Evolutionary conservation across 2,113 vertebrate species (phyloP), one percentile per base, ranked within the genome.

Genomic region (Dryoscopus gambensis): DNA sequence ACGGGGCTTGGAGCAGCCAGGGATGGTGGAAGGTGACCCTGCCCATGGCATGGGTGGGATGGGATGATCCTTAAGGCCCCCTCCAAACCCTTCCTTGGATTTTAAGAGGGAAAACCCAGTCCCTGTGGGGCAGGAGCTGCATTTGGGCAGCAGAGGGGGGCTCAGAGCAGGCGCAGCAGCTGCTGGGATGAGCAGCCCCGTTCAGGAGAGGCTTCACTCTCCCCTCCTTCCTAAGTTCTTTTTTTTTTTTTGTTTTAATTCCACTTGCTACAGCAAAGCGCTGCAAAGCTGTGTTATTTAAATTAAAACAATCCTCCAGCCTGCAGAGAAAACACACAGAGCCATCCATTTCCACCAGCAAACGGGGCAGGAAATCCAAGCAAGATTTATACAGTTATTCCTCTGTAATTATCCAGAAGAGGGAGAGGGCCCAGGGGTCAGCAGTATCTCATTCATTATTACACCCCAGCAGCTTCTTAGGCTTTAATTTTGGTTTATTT

Each of bases 401-500:
- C 95, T 93, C 88, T 74, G 73, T 93, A 97, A 97, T 96, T 97
- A 97, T 87, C 92, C 92, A 92, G 89, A 76, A 89, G 84, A 91
- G 91, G 84, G 76, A 78, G 49, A 81, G 86, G 85, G 91, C 91
- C 91, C 76, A 27, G 7, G 33, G 90, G 94, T 94, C 96, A 95
- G 89, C 69, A 62, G 16, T 63, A 82, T 75, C 94, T 88, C 92
- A 90, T 95, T 88, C 92, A 82, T 93, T 91, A 96, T 93, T 87
- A 64, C 89, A 83, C 59, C 23, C 10, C 4, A 60, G 62, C 60
- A 19, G 39, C 80, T 87, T 92, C 70, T 90, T n/a, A 31, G 35
- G 44, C 90, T 92, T 74, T 89, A 67, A 80, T 88, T 65, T 57
- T 37, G 68, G 9, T 90, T 84, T 67, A 62, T 71, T 40, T 79